A percentile compares a stretch with the other conserved stretches of the same genome.
These are phyloP conservation scores for Galeopterus variegatus DNA, from an alignment of 2,113 vertebrate species.

Conservation along the genomic window DNA sequence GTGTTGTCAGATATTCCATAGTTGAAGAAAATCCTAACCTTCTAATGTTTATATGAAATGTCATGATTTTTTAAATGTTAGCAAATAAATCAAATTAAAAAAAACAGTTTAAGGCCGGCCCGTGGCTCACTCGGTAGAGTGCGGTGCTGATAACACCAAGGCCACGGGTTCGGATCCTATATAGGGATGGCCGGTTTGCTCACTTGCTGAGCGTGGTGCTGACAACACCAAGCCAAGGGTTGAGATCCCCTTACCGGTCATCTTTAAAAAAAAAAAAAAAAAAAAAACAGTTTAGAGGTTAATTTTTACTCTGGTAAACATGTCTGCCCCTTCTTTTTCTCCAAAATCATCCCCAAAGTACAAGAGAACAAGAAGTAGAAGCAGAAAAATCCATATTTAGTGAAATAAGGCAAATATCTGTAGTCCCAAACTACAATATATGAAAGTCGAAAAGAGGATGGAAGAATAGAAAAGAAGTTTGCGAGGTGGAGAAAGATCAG, in stretches of 20 bases:
- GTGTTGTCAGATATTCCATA: background rate
- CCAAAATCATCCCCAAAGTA: background rate
- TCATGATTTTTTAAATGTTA: background rate
- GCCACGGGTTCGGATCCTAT: no score
- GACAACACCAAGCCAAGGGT: no score
- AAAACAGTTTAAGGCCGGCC: background rate
- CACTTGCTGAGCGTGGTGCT: no score
- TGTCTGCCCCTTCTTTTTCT: background rate
- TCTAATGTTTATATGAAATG: background rate
- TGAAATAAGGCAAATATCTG: background rate
- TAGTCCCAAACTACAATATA: background rate
- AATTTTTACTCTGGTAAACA: background rate
- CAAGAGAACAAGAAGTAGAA: background rate
- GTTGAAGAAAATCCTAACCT: background rate
- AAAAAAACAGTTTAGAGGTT: background rate
- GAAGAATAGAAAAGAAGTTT: background rate
- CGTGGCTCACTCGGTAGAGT: no score
- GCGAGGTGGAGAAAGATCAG: background rate
- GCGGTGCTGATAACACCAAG: no score
- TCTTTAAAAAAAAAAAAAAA: no score
- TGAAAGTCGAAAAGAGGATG: background rate
- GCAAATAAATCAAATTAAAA: background rate
- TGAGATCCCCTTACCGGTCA: no score
- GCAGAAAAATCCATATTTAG: background rate
- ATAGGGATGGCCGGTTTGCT: no score